Evolutionary conservation across 1,140 invertebrate species (phyloP), one percentile per base, ranked within the genome.

Genomic region (Teleogryllus occipitalis): DNA sequence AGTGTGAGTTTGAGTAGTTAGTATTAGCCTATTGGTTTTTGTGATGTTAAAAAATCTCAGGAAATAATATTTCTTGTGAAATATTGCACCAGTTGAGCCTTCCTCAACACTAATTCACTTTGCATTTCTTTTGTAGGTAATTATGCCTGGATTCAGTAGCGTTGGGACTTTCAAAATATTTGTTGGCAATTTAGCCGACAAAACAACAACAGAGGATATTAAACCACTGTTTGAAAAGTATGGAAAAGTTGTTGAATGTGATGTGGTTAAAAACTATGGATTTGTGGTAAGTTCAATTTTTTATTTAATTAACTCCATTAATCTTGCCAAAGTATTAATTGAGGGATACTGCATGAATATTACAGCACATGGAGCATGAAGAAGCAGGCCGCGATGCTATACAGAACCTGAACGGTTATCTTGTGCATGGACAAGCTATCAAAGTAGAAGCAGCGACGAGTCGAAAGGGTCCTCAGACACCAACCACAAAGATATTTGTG

Each of bases 231-330:
- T 98, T 89, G 95, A 97, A 87, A 96, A 97, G 85, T 97, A 94
- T 93, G 97, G 97, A 85, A 95, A 94, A 88, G 96, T 98, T 83
- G 93, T 96, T 81, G 96, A 98, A 90, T 98, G 96, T 87, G 97
- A 97, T 88, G 95, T 98, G 84, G 94, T 98, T 81, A 96, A 96
- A 89, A 97, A 97, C 89, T 98, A 97, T 92, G 96, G 96, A 83
- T 98, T 98, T 91, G 96, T 98, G 85, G 92, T 93, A 87, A 90
- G 91, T 88, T 72, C 65, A 72, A 3, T 15, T 72, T 72, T 72
- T 72, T 72, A n/a, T 72, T 72, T 72, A 72, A 72, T 14, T 15
- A 72, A 72, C 14, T n/a, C 65, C 6, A 1, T 72, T 15, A 72
- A 72, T 15, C 14, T 72, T 72, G 65, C 6, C n/a, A 39, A 39